Base-by-base conservation (phyloP, 2,113 vertebrate species). In the Scophthalmus maximus region DNA sequence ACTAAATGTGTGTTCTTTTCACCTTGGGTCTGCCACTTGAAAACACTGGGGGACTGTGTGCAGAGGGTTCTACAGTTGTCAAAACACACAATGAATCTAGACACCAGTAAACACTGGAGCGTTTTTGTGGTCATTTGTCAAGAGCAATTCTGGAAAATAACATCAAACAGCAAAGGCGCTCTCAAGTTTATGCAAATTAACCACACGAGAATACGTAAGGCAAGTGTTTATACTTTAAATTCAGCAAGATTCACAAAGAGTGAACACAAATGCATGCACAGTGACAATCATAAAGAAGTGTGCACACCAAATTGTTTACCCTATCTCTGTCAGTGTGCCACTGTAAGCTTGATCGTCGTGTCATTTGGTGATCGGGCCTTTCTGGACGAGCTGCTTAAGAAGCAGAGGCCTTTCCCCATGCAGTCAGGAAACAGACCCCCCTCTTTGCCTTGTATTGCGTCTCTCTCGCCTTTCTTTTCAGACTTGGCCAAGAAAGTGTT, bases 281-380 rank as follows among this genome's bases (percentile, higher is more conserved):
- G 0, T 3, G 1, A 51, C 30, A 62, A 30, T 12, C 6, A 58
- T 15, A 52, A 9, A 30, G 0, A 26, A n/a, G n/a, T n/a, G n/a
- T n/a, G n/a, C 22, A 51, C 46, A 22, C 40, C 20, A 30, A 34
- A 78, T 26, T 74, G 56, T 79, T 78, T 44, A 42, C 40, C 10
- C 47, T 69, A 70, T 79, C 25, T 86, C 87, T 89, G 76, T 87
- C 40, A 77, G 69, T 60, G 55, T 67, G 73, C 60, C 66, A 82
- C 72, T 25, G 42, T 87, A 83, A 87, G 73, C 90, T 86, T 83
- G 76, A 86, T 90, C 83, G 88, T 85, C 71, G 30, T 89, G 87
- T 86, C 81, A 87, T 87, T 91, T 83, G 59, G 76, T 89, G 87
- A 93, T 92, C 84, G 90, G 71, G 65, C 69, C 68, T 87, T 89